Conservation (phyloP, 2,113 vertebrate species). For the Eretmodus cyanostictus region DNA sequence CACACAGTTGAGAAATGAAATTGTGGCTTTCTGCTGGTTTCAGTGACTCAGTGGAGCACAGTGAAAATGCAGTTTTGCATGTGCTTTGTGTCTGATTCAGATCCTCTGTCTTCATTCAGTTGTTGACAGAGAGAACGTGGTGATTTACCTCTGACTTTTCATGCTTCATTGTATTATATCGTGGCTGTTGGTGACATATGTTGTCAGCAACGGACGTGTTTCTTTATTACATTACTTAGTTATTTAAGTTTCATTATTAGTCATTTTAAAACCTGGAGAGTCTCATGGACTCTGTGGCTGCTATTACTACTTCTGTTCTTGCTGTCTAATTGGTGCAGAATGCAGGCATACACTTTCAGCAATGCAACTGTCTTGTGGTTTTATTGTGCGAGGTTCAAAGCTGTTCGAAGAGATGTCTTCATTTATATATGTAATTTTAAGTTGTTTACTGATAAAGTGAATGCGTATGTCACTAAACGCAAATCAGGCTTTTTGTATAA, state of each 20-base stretch:
- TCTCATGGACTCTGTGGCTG: not conserved
- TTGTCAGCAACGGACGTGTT: not conserved
- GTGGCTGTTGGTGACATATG: not conserved
- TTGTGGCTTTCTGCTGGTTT: not conserved
- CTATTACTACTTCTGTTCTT: not conserved
- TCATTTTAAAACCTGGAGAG: not conserved
- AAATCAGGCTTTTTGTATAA: not conserved
- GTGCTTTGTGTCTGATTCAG: not conserved
- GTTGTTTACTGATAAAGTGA: not conserved
- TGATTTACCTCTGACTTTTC: not conserved
- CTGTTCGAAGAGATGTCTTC: not conserved
- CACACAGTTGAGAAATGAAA: not conserved
- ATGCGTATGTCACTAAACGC: not conserved
- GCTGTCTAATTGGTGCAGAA: not conserved
- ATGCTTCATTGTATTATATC: not conserved
- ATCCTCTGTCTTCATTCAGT: not conserved
- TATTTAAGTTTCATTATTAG: not conserved
- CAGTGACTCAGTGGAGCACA: not conserved
- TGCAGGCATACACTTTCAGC: not conserved
- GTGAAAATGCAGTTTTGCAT: not conserved
- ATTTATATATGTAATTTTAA: not conserved
- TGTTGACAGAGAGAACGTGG: not conserved
- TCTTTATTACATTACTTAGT: not conserved
- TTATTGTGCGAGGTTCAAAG: not conserved
- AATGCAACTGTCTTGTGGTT: not conserved